A percentile compares a stretch with the other conserved stretches of the same genome.
These are phyloP conservation scores for Asarcornis scutulata DNA, from an alignment of 2,113 vertebrate species.

Conservation along the genomic window DNA sequence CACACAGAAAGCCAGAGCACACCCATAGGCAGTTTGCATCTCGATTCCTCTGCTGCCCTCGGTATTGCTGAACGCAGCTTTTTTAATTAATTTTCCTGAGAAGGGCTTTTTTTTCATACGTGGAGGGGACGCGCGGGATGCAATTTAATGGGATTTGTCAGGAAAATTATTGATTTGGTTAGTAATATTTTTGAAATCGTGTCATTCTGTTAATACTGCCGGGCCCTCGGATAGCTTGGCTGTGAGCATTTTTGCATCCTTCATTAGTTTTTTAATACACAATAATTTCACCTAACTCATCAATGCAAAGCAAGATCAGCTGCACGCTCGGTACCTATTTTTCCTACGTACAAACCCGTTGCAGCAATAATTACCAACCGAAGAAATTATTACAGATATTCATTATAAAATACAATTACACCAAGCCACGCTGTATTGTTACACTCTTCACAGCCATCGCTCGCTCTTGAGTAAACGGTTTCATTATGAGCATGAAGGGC, in stretches of 20 bases:
- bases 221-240: conserved; percentile 22
- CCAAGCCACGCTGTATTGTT: background rate
- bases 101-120: conserved; percentile 8
- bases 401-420: conserved; percentile 38
- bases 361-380: conserved; percentile 38
- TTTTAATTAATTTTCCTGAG: conserved; percentile 58
- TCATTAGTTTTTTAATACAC: conserved; percentile 43
- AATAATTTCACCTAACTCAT: conserved; percentile 36
- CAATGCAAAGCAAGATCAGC: background rate
- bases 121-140: conserved; percentile 6
- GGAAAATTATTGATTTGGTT: conserved; percentile 67
- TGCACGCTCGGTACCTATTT: background rate
- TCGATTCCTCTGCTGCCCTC: conserved; percentile 11
- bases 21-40: background rate
- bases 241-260: conserved; percentile 22
- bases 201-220: conserved; percentile 62
- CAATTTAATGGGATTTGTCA: conserved; percentile 63
- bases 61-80: conserved; percentile 22
- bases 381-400: conserved; percentile 43
- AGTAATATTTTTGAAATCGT: conserved; percentile 66
- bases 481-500: conserved; percentile 53
- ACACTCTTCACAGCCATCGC: background rate
- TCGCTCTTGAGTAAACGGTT: conserved; percentile 58
- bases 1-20: background rate
- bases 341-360: conserved; percentile 2